A percentile compares a stretch with the other conserved stretches of the same genome.
These are phyloP conservation scores for Rhagoletis pomonella DNA, from an alignment of 1,140 invertebrate species.

Conservation along the genomic window DNA sequence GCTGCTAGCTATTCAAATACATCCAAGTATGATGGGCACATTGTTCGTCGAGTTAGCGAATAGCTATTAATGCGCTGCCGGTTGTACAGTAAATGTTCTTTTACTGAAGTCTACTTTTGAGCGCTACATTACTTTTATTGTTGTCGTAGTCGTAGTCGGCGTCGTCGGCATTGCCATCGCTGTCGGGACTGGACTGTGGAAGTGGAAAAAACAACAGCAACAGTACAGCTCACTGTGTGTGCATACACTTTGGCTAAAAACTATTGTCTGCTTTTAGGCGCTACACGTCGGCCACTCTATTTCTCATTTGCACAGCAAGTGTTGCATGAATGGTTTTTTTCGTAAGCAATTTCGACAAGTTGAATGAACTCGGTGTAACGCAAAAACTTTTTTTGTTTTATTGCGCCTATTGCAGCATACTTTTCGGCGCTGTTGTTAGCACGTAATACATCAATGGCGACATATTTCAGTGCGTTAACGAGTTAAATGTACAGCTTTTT, in stretches of 20 bases:
- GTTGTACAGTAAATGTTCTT: neutral
- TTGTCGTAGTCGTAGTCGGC: neutral
- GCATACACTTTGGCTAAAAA: neutral
- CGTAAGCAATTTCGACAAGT: neutral
- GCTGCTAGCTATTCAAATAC: neutral
- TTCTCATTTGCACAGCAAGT: conserved; percentile 11
- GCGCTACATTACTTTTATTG: conserved; percentile 20
- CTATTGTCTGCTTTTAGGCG: conserved; percentile 29
- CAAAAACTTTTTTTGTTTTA: too few relatives aligned
- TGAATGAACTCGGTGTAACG: neutral
- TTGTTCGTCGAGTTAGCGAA: conserved; percentile 4
- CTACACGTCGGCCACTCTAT: conserved; percentile 22
- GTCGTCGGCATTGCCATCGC: neutral
- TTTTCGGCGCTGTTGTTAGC: neutral
- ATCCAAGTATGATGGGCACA: neutral
- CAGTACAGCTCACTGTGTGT: neutral
- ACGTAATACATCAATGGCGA: neutral
- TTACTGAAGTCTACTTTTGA: neutral
- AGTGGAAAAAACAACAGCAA: neutral
- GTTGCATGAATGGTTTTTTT: neutral
- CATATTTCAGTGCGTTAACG: neutral
- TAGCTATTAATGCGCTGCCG: neutral
- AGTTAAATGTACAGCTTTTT: neutral
- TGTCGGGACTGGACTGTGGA: neutral
- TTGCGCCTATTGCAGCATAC: neutral